phyloP scores from a whole-genome alignment of 2,797 vertebrate genomes.

The Ceryle rudis region DNA sequence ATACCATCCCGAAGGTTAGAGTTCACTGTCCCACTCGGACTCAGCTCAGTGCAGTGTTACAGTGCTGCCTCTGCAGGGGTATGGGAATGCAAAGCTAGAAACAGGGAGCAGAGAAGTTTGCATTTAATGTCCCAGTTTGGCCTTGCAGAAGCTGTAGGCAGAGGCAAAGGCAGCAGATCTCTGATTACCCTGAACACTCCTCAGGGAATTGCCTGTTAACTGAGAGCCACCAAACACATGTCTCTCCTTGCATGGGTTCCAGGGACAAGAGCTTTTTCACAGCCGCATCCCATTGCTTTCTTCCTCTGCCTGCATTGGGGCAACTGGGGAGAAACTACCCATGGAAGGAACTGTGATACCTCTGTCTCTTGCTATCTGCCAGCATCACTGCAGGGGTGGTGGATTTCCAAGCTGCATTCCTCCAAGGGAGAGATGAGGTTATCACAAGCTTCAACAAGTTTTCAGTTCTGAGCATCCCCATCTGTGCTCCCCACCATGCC shows the following conservation, averaged over 20 bases:
- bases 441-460: constrained; percentile 26
- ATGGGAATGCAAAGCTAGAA: not conserved
- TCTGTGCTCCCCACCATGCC: not conserved
- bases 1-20: not conserved
- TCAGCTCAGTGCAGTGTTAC: fast-evolving
- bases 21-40: fast-evolving
- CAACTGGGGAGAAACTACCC: not conserved
- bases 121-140: not conserved
- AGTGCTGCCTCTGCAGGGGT: not conserved
- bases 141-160: not conserved
- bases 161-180: not conserved
- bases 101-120: not conserved
- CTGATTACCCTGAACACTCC: not conserved
- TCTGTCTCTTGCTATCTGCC: not conserved
- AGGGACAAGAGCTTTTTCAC: not conserved
- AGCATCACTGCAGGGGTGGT: not conserved
- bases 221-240: not conserved
- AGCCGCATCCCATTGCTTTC: not conserved
- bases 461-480: not conserved
- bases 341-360: fast-evolving
- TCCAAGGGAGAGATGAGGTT: constrained; percentile 7
- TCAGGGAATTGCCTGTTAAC: not conserved
- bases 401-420: not conserved
- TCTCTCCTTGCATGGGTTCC: not conserved
- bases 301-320: not conserved